phyloP scores from a whole-genome alignment of 2,113 vertebrate species.

The Limanda limanda region DNA sequence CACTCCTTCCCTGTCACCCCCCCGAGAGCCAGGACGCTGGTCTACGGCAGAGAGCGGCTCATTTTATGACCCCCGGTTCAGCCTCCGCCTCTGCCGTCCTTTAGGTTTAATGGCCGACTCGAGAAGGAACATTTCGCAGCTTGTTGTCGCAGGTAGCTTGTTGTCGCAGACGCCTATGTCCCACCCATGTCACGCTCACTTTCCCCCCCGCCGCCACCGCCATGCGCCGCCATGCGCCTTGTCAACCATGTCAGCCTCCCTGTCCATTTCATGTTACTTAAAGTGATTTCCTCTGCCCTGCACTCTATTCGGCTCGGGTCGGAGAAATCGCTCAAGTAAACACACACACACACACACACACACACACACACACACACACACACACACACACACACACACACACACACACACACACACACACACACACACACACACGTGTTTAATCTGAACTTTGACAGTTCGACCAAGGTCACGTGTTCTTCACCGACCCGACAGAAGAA shows the following conservation, averaged over 20 bases:
- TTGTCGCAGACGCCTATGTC: constrained; percentile 4
- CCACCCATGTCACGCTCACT: constrained; percentile 11
- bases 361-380: no score
- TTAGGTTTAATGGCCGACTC: constrained; percentile 52
- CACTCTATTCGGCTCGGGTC: no score
- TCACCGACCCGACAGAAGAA: constrained; percentile 14
- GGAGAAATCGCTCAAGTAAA: no score
- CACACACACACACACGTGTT: no score
- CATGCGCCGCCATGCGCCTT: constrained; percentile 23
- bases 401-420: no score
- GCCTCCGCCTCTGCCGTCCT: constrained; percentile 40
- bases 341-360: no score
- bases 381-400: no score
- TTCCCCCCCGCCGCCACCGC: not conserved
- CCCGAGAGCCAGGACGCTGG: constrained; percentile 43
- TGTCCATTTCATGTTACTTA: constrained; percentile 32
- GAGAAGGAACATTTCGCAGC: constrained; percentile 54
- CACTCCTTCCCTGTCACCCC: constrained; percentile 46
- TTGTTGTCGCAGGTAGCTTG: constrained; percentile 22
- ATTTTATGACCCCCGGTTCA: constrained; percentile 66
- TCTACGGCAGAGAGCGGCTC: constrained; percentile 23
- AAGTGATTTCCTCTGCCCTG: constrained; percentile 37
- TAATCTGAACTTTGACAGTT: not conserved
- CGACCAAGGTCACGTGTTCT: not conserved
- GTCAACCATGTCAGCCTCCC: constrained; percentile 28